These are phyloP conservation scores for Sarcophaga carnaria DNA, from an alignment of 2,888 invertebrate genomes.

Conservation along the genomic window DNA sequence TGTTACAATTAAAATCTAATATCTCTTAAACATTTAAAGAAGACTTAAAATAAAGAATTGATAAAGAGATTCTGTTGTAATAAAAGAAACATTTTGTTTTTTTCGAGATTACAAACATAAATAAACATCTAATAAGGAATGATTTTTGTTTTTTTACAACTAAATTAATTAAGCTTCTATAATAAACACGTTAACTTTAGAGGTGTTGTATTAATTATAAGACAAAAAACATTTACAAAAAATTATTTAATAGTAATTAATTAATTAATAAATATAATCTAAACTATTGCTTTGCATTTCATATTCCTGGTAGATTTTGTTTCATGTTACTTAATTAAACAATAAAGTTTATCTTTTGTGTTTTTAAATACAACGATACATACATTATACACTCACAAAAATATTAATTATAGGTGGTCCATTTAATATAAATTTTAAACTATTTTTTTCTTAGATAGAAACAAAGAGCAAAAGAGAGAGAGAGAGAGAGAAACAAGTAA, in stretches of 20 bases:
- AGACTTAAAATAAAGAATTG: no score
- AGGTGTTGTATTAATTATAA: no score
- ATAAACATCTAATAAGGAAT: slow-evolving; percentile 44
- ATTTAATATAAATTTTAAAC: slow-evolving; percentile 48
- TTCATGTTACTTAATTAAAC: slow-evolving; percentile 35
- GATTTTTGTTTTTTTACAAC: not conserved
- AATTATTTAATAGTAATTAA: slow-evolving; percentile 17
- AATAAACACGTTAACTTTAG: no score
- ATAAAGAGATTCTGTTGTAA: not conserved
- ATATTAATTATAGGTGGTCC: slow-evolving; percentile 49
- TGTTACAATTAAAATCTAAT: no score
- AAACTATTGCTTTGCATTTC: slow-evolving; percentile 59
- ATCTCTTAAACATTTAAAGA: no score
- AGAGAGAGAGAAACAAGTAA: not conserved
- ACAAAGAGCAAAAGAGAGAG: not conserved
- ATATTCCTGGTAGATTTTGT: slow-evolving; percentile 20
- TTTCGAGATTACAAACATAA: slow-evolving; percentile 32
- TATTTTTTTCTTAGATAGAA: not conserved
- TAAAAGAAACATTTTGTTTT: slow-evolving; percentile 4
- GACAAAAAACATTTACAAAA: slow-evolving; percentile 23
- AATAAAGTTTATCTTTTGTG: slow-evolving; percentile 6
- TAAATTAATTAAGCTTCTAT: not conserved
- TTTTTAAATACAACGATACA: slow-evolving; percentile 51
- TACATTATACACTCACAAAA: slow-evolving; percentile 4
- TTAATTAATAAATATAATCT: not conserved